Conservation (phyloP, 2,888 invertebrate species). For the Tanypteryx hageni region DNA sequence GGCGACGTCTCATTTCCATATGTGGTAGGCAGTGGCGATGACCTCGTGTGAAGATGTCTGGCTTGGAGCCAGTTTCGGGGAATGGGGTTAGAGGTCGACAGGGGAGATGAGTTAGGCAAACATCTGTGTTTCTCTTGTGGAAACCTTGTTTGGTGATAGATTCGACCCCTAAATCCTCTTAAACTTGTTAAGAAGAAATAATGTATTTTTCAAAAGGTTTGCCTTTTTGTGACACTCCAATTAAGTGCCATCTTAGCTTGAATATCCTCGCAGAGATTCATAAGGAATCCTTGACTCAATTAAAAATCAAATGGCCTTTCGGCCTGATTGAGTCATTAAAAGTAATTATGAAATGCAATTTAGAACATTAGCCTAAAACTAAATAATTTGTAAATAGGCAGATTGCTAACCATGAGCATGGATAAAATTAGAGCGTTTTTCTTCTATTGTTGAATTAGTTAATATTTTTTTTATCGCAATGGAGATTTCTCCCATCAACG, state of each 20-base stretch:
- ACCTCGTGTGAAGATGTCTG: not conserved
- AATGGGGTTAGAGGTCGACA: not conserved
- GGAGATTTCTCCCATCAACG: too few relatives aligned
- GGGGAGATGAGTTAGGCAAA: not conserved
- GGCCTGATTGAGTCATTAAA: too few relatives aligned
- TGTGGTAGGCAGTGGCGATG: not conserved
- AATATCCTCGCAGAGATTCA: not conserved
- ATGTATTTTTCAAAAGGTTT: not conserved
- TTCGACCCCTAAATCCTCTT: not conserved
- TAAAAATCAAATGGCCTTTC: too few relatives aligned
- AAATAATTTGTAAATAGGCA: too few relatives aligned
- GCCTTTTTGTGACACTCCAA: not conserved
- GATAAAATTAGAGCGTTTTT: too few relatives aligned
- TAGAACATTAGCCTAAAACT: too few relatives aligned
- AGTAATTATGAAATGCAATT: too few relatives aligned
- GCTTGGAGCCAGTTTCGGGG: not conserved
- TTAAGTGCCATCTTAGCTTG: not conserved
- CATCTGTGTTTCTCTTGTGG: not conserved
- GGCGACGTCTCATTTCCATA: not conserved
- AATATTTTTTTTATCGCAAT: too few relatives aligned
- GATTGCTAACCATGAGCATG: too few relatives aligned
- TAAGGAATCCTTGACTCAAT: too few relatives aligned
- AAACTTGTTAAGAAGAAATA: not conserved
- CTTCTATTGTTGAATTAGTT: too few relatives aligned
- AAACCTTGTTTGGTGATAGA: not conserved